Base-by-base conservation (phyloP, 2,113 vertebrate species). In the Brienomyrus brachyistius region DNA sequence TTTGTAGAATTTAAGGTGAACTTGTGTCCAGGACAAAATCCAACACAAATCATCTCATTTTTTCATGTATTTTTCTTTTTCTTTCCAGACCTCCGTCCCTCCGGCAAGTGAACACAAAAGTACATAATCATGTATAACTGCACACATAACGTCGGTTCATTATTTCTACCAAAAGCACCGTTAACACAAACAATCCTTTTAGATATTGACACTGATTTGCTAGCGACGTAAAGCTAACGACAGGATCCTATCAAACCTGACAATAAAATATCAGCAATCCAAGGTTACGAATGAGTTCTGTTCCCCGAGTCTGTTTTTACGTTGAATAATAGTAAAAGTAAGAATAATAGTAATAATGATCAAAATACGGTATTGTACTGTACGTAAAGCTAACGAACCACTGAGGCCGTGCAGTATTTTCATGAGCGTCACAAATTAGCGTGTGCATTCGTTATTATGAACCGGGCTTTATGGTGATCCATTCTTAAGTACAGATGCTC, bases 1-100 rank as follows among this genome's bases (percentile, higher is more conserved):
- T 84, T 84, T 84, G 82, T 48, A 85, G 45, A 85, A 54, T 54
- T 51, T 52, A 52, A 86, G 85, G 85, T 86, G 85, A 86, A 86
- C 85, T 54, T 47, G 6, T 86, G 47, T 31, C 50, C 85, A 52
- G 45, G 85, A 54, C 27, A 11, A 47, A 88, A 66, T 88, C 51
- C 56, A 47, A 45, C 52, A 66, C 56, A 66, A 70, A 86, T 47
- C 52, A 23, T 23, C 59, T 88, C 45, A 74, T 70, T n/a, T 77
- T 47, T 84, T n/a, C 45, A 48, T 84, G 19, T 13, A 11, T 9
- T n/a, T 84, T 45, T 84, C 9, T 84, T 84, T 17, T 19, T 35
- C 7, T 47, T 23, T 84, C 4, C 19, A 43, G 17, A 80, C 74
- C n/a, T n/a, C 31, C 19, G 31, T 6, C 6, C 35, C 74, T 40